Conservation (phyloP, 2,113 vertebrate species). For the Tympanuchus pallidicinctus region DNA sequence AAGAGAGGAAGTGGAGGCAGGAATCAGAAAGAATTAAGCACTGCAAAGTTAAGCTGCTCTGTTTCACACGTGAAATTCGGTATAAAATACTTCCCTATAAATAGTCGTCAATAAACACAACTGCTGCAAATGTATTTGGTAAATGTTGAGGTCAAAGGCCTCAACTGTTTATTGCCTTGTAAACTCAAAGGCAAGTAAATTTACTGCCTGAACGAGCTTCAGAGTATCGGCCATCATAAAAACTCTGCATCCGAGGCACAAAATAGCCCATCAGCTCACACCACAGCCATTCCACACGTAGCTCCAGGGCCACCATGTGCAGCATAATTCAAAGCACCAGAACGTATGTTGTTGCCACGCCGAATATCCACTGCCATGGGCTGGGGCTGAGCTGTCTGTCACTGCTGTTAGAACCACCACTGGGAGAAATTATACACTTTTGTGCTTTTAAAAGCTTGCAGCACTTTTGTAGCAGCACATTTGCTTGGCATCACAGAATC, state of each 20-base stretch:
- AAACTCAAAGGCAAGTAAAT: conserved; percentile 88
- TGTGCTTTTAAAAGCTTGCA: conserved; percentile 38
- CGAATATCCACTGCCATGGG: background rate
- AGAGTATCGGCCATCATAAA: conserved; percentile 83
- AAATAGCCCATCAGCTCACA: conserved; percentile 68
- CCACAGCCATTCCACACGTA: conserved; percentile 50
- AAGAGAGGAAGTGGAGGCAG: conserved; percentile 11
- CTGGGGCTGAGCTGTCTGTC: conserved; percentile 39
- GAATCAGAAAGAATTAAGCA: conserved; percentile 26
- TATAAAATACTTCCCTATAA: conserved; percentile 81
- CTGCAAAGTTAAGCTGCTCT: conserved; percentile 46
- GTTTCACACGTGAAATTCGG: conserved; percentile 69
- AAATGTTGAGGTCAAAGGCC: conserved; percentile 86
- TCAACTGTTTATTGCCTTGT: conserved; percentile 87
- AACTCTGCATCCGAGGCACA: conserved; percentile 76
- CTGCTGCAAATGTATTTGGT: conserved; percentile 86
- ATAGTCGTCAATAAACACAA: conserved; percentile 87
- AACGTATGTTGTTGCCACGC: conserved; percentile 21
- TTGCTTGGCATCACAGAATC: background rate
- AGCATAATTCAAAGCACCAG: conserved; percentile 56
- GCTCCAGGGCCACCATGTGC: conserved; percentile 1
- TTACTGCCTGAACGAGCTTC: conserved; percentile 83
- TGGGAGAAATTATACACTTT: conserved; percentile 40
- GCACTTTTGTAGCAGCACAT: background rate
- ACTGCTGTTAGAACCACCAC: conserved; percentile 33